Conservation (phyloP, 1,140 invertebrate genomes). For the Leucophenga varia region DNA sequence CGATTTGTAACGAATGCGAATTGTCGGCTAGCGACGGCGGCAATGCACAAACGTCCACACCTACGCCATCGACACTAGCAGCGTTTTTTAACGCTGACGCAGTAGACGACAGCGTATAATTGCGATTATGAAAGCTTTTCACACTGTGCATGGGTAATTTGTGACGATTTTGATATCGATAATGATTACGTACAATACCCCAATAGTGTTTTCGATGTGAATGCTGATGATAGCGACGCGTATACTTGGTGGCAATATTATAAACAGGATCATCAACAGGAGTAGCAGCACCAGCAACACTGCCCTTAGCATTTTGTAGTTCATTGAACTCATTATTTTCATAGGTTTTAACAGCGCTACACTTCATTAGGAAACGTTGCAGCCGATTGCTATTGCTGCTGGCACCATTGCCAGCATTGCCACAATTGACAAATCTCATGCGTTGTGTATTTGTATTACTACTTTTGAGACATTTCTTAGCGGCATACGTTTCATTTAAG, state of each 20-base stretch:
- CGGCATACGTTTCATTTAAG: conserved; percentile 44
- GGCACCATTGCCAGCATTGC: not conserved
- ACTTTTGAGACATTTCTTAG: not conserved
- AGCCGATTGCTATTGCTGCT: conserved; percentile 16
- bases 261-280: conserved; percentile 45
- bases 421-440: not conserved
- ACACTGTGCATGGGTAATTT: conserved; percentile 56
- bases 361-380: conserved; percentile 30
- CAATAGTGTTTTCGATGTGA: conserved; percentile 21
- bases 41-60: conserved; percentile 10
- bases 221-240: conserved; percentile 36
- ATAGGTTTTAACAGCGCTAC: no score
- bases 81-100: conserved; percentile 1
- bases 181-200: conserved; percentile 49
- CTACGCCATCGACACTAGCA: not conserved
- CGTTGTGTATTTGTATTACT: not conserved
- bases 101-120: conserved; percentile 21
- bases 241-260: conserved; percentile 48
- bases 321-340: conserved; percentile 29
- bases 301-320: no score
- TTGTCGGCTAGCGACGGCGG: conserved; percentile 1
- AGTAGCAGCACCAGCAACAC: no score
- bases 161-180: conserved; percentile 41
- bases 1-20: no score
- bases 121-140: conserved; percentile 56